Evolutionary conservation across 2,888 invertebrate genomes (phyloP), one percentile per base, ranked within the genome.

Genomic region (Eupithecia exiguata): DNA sequence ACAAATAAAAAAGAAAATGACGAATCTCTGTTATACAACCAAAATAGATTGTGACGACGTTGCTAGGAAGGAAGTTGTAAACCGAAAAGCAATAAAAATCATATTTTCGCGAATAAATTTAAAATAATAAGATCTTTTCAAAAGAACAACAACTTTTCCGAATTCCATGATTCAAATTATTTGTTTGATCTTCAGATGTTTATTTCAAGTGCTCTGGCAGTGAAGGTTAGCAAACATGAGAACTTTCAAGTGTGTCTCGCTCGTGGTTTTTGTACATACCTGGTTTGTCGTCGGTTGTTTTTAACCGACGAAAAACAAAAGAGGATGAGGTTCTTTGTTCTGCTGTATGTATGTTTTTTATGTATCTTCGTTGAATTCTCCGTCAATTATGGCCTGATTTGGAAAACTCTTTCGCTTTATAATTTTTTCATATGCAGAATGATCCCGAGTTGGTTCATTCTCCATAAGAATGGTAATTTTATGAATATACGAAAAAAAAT

Each of bases 51-150:
- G 38, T 72, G 30, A 71, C 70, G 70, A 70, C 68, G 35, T 46
- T 25, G 14, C 53, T 38, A 67, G 75, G 76, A 74, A 78, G 75
- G 78, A 78, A 77, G 76, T 74, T 76, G 36, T 77, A 74, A 78
- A 71, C 70, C 30, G 25, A 68, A 25, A 30, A 69, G 66, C 69
- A 61, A 72, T 75, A 72, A 75, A 67, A 46, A 12, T 36, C 46
- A 67, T 69, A 67, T 75, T 72, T 70, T 71, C 21, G 72, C 72
- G 68, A 70, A 70, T 65, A 43, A 70, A 70, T 62, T 70, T 16
- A 38, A 62, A 49, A 61, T 49, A 68, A 70, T 67, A 49, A 49
- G 9, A 49, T 9, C 49, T 53, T 10, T 53, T 53, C 10, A 53
- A 70, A 36, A 63, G 63, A 63, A 36, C 30, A 61, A 63, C 63